phyloP scores from a whole-genome alignment of 2,888 invertebrate genomes.

The Acrocera orbiculus region DNA sequence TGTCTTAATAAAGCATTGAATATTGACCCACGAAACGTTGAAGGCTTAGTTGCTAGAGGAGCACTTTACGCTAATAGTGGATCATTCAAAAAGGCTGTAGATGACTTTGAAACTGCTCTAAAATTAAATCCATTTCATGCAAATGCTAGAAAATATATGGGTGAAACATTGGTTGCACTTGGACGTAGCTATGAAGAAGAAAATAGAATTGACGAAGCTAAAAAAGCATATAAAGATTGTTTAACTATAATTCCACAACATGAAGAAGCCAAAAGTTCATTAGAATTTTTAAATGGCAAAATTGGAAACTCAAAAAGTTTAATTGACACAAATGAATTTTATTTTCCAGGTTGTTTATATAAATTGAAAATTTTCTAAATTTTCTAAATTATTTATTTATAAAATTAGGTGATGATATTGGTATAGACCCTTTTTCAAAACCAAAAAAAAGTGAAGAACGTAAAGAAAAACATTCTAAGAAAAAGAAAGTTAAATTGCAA shows the following conservation, averaged over 20 bases:
- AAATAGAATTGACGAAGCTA: conserved; percentile 66
- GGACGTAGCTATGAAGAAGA: conserved; percentile 80
- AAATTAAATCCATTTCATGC: conserved; percentile 76
- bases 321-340: conserved; percentile 44
- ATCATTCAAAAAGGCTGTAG: conserved; percentile 81
- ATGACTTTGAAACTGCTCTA: conserved; percentile 84
- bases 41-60: conserved; percentile 80
- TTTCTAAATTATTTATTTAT: conserved; percentile 1
- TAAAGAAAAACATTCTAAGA: conserved; percentile 33
- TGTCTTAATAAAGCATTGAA: conserved; percentile 83
- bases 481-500: conserved; percentile 43
- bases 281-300: conserved; percentile 64
- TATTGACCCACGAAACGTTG: conserved; percentile 82
- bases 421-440: conserved; percentile 15
- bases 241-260: conserved; percentile 69
- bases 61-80: conserved; percentile 88
- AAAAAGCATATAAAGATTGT: conserved; percentile 71
- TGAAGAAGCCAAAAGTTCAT: conserved; percentile 69
- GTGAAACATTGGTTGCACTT: conserved; percentile 77
- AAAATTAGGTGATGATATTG: conserved; percentile 14
- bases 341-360: conserved; percentile 36
- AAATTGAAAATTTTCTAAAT: neutral
- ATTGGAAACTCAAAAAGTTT: conserved; percentile 35
- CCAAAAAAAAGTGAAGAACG: conserved; percentile 12
- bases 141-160: conserved; percentile 86